Base-by-base conservation (phyloP, 2,888 invertebrate genomes). In the Drosophila paranaensis region DNA sequence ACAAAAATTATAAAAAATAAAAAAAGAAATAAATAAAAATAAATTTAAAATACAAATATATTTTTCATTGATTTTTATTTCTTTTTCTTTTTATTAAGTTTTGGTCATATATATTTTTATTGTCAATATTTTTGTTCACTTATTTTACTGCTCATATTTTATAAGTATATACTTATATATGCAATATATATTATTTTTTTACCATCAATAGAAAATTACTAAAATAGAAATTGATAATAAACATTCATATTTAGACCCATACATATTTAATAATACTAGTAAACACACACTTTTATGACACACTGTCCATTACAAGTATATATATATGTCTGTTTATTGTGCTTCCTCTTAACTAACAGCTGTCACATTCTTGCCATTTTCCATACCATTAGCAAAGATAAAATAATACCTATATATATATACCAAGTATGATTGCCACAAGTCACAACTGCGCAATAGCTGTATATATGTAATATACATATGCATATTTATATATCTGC, bases 321-420 rank as follows among this genome's bases (percentile, higher is more conserved):
- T 35, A 16, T 45, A 39, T 27, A 20, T 62, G 13, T 33, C 20
- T 35, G 20, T 56, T 33, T 25, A 39, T 62, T 37, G 40, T 50
- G 77, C 74, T 69, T 68, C 68, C 60, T 51, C 55, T 43, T 50
- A 50, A 82, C 86, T 86, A 84, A 84, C 84, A 88, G 88, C 88
- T 88, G 88, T 73, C 88, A 73, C 88, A 85, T 73, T 78, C 69
- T 85, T 73, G 50, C 51, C 82, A 71, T 76, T 71, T 35, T 43
- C 63, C 86, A 77, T 83, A 48, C 72, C 72, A 78, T 61, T 65
- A 87, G 84, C 87, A 64, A 58, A 66, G 53, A 60, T 16, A 65
- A 58, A 60, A 42, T 16, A 51, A 60, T 54, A 20, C 20, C 58
- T 71, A 43, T 55, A 61, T 71, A 43, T 55, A 39, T 46, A 35